Percentiles rank a stretch among this genome's conserved stretches.
Conservation (phyloP, 2,113 vertebrate genomes). For the Oenanthe oenanthe region DNA sequence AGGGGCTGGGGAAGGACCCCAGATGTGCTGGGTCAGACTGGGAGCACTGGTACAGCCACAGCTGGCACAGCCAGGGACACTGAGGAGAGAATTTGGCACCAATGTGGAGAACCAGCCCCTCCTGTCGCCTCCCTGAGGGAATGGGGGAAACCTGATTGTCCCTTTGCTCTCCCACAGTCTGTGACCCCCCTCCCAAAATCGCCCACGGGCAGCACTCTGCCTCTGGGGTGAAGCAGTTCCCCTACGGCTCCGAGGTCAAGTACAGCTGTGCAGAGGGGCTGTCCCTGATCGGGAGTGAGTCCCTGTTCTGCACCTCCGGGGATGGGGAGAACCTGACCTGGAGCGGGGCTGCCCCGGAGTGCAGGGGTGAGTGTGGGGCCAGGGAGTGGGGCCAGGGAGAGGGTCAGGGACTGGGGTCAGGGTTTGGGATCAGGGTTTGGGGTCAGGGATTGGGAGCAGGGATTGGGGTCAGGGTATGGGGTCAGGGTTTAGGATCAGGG, state of each 20-base stretch:
- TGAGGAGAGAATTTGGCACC: background rate
- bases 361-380: background rate
- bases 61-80: too few relatives aligned
- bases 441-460: background rate
- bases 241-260: background rate
- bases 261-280: background rate
- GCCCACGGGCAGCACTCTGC: background rate
- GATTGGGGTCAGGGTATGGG: accelerated
- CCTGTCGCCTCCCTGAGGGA: accelerated
- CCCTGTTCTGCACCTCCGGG: background rate
- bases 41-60: background rate
- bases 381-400: background rate
- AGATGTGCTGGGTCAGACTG: background rate
- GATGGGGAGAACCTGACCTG: background rate
- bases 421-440: accelerated
- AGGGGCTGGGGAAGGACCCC: background rate
- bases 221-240: accelerated
- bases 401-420: background rate
- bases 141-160: background rate
- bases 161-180: background rate
- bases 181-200: background rate
- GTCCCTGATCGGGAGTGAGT: background rate
- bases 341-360: constrained; percentile 2
- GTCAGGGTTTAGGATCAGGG: accelerated
- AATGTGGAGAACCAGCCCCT: background rate